A percentile compares a stretch with the other conserved stretches of the same genome.
These are phyloP conservation scores for Myrmecobius fasciatus DNA, from an alignment of 2,113 vertebrate genomes.

Conservation along the genomic window DNA sequence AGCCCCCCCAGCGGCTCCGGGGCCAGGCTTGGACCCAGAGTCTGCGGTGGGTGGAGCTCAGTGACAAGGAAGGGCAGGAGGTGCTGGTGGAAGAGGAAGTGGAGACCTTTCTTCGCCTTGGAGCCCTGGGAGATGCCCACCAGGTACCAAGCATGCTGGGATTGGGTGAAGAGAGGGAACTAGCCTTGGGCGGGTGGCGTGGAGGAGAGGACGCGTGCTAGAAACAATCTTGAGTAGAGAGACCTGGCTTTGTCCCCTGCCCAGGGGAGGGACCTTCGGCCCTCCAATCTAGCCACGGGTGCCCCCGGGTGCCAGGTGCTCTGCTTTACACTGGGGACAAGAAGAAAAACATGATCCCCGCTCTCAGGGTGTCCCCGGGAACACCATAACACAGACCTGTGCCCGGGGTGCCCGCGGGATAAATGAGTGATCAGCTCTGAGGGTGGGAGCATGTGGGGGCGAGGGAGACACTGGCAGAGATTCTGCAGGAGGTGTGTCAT, in stretches of 20 bases:
- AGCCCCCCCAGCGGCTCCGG: slow-evolving; percentile 55
- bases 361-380: not conserved
- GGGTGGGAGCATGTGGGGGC: not conserved
- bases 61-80: slow-evolving; percentile 80
- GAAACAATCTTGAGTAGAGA: not conserved
- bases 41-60: slow-evolving; percentile 80
- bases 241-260: not conserved
- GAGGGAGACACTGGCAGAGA: not conserved
- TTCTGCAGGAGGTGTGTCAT: not conserved
- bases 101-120: slow-evolving; percentile 79
- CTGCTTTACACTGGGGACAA: not conserved
- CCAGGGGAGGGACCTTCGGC: not conserved
- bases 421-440: not conserved
- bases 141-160: slow-evolving; percentile 74
- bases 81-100: slow-evolving; percentile 81
- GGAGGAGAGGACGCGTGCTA: not conserved
- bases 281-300: not conserved
- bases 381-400: not conserved
- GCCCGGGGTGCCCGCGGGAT: not conserved
- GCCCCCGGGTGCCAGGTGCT: not conserved
- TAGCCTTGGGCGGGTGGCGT: not conserved
- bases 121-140: slow-evolving; percentile 76
- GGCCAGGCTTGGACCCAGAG: slow-evolving; percentile 17
- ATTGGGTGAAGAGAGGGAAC: not conserved
- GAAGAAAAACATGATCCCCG: not conserved